phyloP scores from a whole-genome alignment of 2,797 vertebrate species.

The Passerculus sandwichensis region DNA sequence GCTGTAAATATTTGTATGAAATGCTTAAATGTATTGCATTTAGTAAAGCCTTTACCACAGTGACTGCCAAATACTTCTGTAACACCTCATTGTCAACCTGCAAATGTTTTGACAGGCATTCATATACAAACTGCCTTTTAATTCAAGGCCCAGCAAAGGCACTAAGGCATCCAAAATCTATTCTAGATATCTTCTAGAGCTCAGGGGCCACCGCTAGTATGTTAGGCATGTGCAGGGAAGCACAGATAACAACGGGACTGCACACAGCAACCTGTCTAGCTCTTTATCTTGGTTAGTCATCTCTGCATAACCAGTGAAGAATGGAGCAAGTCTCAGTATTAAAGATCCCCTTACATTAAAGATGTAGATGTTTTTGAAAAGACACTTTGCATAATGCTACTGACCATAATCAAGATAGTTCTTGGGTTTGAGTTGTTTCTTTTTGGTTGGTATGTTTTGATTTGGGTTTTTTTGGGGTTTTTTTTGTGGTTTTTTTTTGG shows the following conservation, averaged over 20 bases:
- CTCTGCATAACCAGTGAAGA: neutral
- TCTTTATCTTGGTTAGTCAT: neutral
- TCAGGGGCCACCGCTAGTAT: neutral
- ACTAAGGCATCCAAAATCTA: neutral
- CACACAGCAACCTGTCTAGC: neutral
- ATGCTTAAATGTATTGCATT: neutral
- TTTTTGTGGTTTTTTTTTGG: neutral
- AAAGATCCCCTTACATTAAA: neutral
- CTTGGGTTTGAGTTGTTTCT: neutral
- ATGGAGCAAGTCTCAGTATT: neutral
- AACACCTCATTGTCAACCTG: neutral
- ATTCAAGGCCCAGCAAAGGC: neutral
- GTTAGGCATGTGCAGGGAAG: neutral
- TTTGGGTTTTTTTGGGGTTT: neutral
- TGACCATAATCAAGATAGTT: neutral
- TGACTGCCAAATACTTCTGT: neutral
- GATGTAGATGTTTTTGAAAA: neutral
- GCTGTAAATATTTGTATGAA: neutral
- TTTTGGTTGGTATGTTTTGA: neutral
- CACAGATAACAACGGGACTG: neutral
- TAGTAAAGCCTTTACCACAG: neutral
- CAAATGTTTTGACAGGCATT: neutral
- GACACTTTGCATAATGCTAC: neutral
- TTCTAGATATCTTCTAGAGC: neutral
- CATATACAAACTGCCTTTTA: neutral